Evolutionary conservation across 1,140 invertebrate genomes (phyloP), one percentile per base, ranked within the genome.

Genomic region (Lordiphosa collinella): DNA sequence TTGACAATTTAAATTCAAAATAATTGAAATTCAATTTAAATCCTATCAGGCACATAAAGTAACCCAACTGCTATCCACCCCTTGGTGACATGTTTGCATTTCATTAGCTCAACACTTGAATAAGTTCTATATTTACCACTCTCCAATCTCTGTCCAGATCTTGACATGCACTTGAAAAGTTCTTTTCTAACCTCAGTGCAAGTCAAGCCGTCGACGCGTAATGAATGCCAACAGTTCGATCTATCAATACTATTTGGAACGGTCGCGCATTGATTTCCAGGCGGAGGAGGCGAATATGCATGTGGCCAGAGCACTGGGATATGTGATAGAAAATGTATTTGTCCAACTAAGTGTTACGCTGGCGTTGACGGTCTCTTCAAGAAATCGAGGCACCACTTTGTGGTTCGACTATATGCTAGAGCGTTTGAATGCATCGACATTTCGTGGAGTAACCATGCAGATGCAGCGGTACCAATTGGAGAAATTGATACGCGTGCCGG

Each of bases 391-490:
- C 31, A 53, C 69, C 2, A 46, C 50, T 1, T 12, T 36, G 0
- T 84, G 78, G 78, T 84, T 84, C 6, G 62, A 68, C n/a, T 59
- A 68, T 13, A 51, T 82, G 8, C 43, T 78, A 18, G 51, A 56
- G 13, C 43, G 41, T 22, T 36, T 82, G 29, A 29, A 40, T 72
- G 3, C 41, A 54, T 11, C 18, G 2, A 57, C 67, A 0, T 84
- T 72, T 67, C 58, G 47, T 3, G 32, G 54, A 11, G 50, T 52
- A 1, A 37, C 78, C 0, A 78, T 82, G 2, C 78, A 84, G 32
- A 31, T 82, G 32, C 32, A 78, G 9, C 40, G 51, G 1, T 38
- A 46, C 1, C 53, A 47, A 0, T 12, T 47, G 14, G 62, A 67
- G 13, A 18, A 34, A 40, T 14, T 25, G 13, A 10, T 9, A 2